Evolutionary conservation across 2,113 vertebrate genomes (phyloP), one percentile per base, ranked within the genome.

Genomic region (Brachypteracias leptosomus): DNA sequence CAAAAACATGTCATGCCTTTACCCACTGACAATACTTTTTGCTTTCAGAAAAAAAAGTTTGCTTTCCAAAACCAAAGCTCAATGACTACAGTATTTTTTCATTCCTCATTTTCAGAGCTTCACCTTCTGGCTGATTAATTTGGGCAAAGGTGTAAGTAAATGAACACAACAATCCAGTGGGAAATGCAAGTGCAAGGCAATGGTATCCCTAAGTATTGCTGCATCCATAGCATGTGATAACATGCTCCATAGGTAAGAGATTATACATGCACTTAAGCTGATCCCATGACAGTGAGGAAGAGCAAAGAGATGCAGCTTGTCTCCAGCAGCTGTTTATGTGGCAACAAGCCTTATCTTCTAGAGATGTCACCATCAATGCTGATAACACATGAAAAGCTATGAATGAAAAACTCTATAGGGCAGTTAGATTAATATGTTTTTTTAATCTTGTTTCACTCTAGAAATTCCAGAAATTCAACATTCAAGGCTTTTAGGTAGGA

Each of bases 361-460:
- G 74, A 72, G 35, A 59, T 16, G 20, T 15, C 67, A 76, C 16
- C 79, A 80, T 25, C 36, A 63, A 47, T 9, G 16, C 72, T 31
- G 24, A 33, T 11, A 65, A 72, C 1, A 10, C 11, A 15, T 17
- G n/a, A 49, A 78, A 71, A 0, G 0, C 22, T 38, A 54, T 0
- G 2, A 59, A 49, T n/a, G 15, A 76, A 81, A 68, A 91, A 44
- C 14, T 28, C 5, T 24, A 38, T 12, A 33, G 6, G 49, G 57
- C 18, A 87, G 13, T 63, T 29, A 42, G 47, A 47, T 38, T 21
- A 68, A n/a, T 28, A 47, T 0, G 2, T 19, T 11, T 57, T 19
- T 11, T 57, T 73, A 57, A 82, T 24, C 51, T 90, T 44, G 29
- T 54, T 82, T 73, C 71, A 54, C 25, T 70, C 54, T 36, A 65